Percentiles rank a stretch among this genome's conserved stretches.
Conservation (phyloP, 2,113 vertebrate genomes). For the Calonectris borealis region DNA sequence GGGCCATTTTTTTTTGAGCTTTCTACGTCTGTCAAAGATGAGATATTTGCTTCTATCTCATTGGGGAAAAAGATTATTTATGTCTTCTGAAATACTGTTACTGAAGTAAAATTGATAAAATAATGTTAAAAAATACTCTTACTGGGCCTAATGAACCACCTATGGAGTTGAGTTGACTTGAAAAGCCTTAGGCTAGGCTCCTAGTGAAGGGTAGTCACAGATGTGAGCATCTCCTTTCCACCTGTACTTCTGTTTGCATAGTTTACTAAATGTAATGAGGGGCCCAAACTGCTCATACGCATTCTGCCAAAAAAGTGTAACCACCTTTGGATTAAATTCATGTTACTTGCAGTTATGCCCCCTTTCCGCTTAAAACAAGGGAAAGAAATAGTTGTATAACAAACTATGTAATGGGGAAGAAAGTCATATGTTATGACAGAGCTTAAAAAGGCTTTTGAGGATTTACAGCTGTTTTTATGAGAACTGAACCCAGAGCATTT, state of each 20-base stretch:
- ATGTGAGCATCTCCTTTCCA: neutral
- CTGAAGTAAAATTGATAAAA: neutral
- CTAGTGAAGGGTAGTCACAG: neutral
- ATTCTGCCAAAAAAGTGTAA: neutral
- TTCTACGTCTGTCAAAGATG: neutral
- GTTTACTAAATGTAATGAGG: neutral
- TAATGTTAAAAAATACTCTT: neutral
- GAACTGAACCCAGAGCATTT: neutral
- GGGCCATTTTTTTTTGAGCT: neutral
- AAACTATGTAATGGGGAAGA: neutral
- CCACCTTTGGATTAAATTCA: neutral
- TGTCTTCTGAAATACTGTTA: neutral
- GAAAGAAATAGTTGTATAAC: neutral
- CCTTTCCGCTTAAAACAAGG: neutral
- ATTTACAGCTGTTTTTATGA: neutral
- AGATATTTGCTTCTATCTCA: neutral
- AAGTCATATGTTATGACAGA: neutral
- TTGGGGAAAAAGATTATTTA: neutral
- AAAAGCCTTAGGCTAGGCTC: neutral
- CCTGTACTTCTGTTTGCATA: neutral
- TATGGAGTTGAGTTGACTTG: neutral
- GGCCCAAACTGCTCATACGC: neutral
- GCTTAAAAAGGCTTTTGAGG: neutral
- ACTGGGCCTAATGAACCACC: neutral
- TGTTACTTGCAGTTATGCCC: neutral